Percentiles rank a stretch among this genome's conserved stretches.
These are phyloP conservation scores for Cnemophilus loriae DNA, from an alignment of 2,113 vertebrate genomes.

Conservation along the genomic window DNA sequence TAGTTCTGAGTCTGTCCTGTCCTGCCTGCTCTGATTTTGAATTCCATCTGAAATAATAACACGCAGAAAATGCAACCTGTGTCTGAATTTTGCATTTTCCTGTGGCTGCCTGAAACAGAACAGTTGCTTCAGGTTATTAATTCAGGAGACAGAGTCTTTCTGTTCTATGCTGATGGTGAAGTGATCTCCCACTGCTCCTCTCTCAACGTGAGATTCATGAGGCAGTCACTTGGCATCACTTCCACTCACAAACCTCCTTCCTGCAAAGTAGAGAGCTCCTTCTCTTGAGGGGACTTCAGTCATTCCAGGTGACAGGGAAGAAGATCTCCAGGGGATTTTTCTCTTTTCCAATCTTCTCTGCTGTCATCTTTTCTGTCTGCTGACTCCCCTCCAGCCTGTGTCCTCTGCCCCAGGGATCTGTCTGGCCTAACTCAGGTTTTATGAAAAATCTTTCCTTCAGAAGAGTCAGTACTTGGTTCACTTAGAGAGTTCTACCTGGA, in stretches of 20 bases:
- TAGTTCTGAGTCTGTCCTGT: neutral
- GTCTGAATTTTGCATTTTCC: neutral
- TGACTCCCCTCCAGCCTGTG: neutral
- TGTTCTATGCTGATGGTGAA: conserved; percentile 17
- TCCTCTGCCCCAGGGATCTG: neutral
- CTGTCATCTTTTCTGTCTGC: neutral
- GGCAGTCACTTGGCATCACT: conserved; percentile 41
- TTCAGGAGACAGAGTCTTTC: neutral
- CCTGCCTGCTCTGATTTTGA: neutral
- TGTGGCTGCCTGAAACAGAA: neutral
- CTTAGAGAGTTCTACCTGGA: neutral
- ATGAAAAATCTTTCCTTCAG: neutral
- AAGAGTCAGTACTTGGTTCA: neutral
- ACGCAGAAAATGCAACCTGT: neutral
- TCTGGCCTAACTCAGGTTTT: neutral
- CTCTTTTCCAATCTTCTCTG: neutral
- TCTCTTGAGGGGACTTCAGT: conserved; percentile 13
- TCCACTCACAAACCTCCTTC: conserved; percentile 21
- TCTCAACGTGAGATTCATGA: conserved; percentile 30
- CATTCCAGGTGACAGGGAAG: conserved; percentile 16
- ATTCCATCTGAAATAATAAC: neutral
- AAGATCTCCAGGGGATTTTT: neutral
- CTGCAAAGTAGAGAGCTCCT: neutral
- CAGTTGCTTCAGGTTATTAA: conserved; percentile 31
- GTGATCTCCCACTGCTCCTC: conserved; percentile 44